phyloP scores from a whole-genome alignment of 2,888 invertebrate species.

The Resseliella maxima region DNA sequence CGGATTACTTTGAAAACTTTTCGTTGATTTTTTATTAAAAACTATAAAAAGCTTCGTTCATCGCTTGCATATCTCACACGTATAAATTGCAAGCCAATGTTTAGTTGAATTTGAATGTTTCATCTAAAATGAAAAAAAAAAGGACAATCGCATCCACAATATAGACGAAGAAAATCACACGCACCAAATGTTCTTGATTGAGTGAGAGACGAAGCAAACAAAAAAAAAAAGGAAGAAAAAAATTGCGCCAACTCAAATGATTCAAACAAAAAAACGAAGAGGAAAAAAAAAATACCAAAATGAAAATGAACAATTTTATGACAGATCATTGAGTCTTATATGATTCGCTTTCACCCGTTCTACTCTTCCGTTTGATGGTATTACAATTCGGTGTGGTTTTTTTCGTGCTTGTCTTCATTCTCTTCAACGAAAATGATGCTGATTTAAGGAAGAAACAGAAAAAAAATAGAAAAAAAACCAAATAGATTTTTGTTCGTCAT shows the following conservation, averaged over 20 bases:
- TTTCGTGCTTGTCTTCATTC: constrained; percentile 19
- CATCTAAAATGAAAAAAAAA: neutral
- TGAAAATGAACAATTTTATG: constrained; percentile 55
- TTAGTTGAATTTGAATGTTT: constrained; percentile 55
- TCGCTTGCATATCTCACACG: neutral
- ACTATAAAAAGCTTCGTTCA: neutral
- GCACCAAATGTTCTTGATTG: neutral
- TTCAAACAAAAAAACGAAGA: neutral
- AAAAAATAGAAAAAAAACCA: neutral
- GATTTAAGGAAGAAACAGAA: neutral
- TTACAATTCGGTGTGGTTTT: constrained; percentile 31
- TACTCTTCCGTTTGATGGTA: constrained; percentile 25
- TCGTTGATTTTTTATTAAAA: constrained; percentile 51
- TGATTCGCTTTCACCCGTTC: constrained; percentile 36
- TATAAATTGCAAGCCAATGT: neutral
- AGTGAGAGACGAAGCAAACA: neutral
- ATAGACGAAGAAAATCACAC: constrained; percentile 19
- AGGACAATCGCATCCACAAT: constrained; percentile 27
- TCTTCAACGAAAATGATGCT: neutral
- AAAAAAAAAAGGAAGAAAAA: neutral
- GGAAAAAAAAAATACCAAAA: constrained; percentile 1
- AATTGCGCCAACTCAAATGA: constrained; percentile 1
- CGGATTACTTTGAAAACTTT: constrained; percentile 34
- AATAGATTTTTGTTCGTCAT: constrained; percentile 40
- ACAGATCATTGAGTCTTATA: constrained; percentile 55